Percentiles rank a stretch among this genome's conserved stretches.
Conservation (phyloP, 2,113 vertebrate species). For the Paramormyrops kingsleyae region DNA sequence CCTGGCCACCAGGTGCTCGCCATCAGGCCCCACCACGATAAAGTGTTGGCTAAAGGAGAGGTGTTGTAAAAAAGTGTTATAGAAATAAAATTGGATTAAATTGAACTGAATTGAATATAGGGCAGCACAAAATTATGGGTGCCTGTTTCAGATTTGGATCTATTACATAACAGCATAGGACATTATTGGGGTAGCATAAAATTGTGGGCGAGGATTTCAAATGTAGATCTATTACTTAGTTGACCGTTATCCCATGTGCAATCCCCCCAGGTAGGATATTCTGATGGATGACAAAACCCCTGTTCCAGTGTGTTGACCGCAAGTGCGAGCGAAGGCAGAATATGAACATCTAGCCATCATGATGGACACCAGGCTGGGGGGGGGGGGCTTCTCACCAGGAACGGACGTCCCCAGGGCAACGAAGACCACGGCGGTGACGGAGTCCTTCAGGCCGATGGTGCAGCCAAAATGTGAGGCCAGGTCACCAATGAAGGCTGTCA, state of each 20-base stretch:
- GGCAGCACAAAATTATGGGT: neutral
- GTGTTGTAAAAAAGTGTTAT: neutral
- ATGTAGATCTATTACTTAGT: neutral
- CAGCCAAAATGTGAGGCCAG: constrained; percentile 91
- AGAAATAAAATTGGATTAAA: neutral
- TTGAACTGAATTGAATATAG: neutral
- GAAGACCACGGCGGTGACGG: constrained; percentile 84
- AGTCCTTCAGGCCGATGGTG: constrained; percentile 80
- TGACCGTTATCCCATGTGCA: neutral
- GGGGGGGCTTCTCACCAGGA: constrained; percentile 58
- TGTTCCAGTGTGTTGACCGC: neutral
- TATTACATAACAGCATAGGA: neutral
- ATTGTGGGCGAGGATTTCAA: neutral
- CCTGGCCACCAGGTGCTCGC: no score
- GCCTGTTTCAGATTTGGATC: neutral
- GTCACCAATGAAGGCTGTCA: constrained; percentile 83
- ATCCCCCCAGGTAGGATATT: neutral
- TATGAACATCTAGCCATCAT: neutral
- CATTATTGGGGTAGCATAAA: neutral
- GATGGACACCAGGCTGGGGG: neutral
- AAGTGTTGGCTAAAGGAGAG: no score
- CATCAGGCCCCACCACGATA: no score
- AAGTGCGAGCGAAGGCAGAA: neutral
- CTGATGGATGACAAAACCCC: neutral
- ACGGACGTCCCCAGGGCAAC: constrained; percentile 86